Conservation (phyloP, 2,797 vertebrate species). For the Glossophaga mutica region DNA sequence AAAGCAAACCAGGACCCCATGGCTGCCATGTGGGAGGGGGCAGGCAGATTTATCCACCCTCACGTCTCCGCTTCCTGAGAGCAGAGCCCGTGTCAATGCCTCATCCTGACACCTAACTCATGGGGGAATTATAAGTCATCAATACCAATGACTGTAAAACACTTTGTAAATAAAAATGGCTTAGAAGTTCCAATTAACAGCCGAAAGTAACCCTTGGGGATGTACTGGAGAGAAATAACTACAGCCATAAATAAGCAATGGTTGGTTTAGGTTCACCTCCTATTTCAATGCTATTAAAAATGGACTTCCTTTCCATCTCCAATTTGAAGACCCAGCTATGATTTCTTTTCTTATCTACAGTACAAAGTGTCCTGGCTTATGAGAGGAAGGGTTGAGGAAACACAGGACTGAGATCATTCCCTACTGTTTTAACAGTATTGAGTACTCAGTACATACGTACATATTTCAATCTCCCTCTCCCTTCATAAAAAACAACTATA, state of each 20-base stretch:
- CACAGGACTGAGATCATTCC: neutral
- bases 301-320: neutral
- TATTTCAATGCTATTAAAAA: conserved; percentile 61
- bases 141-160: conserved; percentile 76
- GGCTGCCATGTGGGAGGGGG: neutral
- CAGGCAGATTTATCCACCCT: conserved; percentile 50
- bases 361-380: neutral
- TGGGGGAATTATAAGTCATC: conserved; percentile 73
- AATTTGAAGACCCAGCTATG: neutral
- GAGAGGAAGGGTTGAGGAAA: neutral
- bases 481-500: neutral
- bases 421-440: neutral
- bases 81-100: conserved; percentile 53
- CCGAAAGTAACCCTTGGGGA: conserved; percentile 66
- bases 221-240: conserved; percentile 64
- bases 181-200: conserved; percentile 76
- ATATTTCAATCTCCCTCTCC: neutral
- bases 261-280: conserved; percentile 53
- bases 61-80: conserved; percentile 57
- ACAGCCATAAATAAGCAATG: conserved; percentile 71
- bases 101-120: conserved; percentile 71
- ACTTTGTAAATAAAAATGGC: conserved; percentile 78
- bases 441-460: neutral
- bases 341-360: conserved; percentile 14
- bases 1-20: conserved; percentile 24